Base-by-base conservation (phyloP, 2,888 invertebrate species). In the Seira ritae region DNA sequence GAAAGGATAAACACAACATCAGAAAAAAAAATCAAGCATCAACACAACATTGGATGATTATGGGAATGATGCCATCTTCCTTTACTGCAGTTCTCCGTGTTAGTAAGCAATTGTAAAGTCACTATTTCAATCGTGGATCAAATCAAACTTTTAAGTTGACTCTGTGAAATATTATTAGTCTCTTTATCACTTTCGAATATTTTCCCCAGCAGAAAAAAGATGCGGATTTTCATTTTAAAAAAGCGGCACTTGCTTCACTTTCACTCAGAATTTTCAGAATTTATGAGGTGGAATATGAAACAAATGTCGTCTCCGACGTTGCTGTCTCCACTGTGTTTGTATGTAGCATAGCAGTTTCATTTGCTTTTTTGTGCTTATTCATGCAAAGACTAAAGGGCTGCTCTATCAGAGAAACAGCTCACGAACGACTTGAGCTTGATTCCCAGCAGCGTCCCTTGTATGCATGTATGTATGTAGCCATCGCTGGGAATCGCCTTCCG, bases 271-370 rank as follows among this genome's bases (percentile, higher is more conserved):
- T 20, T 55, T 55, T n/a, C 17, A n/a, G 62, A 62, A 62, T 62
- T 62, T 62, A 62, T 62, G 62, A 62, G 62, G 62, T 20, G 62
- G 62, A 20, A 62, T 62, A 20, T 62, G 62, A 62, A 62, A 20
- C 62, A 62, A 62, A 20, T 62, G 62, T 62, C 12, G 62, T 20
- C 62, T 1, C n/a, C 8, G 62, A 15, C 62, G 22, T 20, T 22
- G 62, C 4, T n/a, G 20, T n/a, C 62, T 10, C 62, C 20, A n/a
- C 10, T 62, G 62, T 8, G 42, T 42, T 8, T n/a, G n/a, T n/a
- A n/a, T n/a, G n/a, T n/a, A n/a, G n/a, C n/a, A n/a, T n/a, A n/a
- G 8, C 31, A 31, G 12, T 50, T 50, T 15, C 50, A n/a, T 15
- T 50, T 15, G 15, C 50, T 31, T 31, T 31, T 31, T 31, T 8